These are phyloP conservation scores for Polyodon spathula DNA, from an alignment of 2,113 vertebrate genomes.

Conservation along the genomic window DNA sequence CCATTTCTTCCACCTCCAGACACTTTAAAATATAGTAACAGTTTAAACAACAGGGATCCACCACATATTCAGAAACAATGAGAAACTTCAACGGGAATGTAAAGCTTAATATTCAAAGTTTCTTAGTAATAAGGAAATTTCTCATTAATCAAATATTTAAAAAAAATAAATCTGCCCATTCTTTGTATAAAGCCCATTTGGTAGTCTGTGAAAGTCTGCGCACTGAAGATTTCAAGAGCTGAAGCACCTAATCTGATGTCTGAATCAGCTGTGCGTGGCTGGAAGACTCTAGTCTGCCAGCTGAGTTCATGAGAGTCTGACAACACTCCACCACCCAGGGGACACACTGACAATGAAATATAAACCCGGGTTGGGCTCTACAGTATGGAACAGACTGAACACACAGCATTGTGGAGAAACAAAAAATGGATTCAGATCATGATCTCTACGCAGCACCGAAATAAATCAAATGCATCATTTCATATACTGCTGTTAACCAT, in stretches of 20 bases:
- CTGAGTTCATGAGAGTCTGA: slow-evolving; percentile 1
- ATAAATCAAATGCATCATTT: neutral
- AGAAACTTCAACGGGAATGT: no score
- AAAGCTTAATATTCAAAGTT: no score
- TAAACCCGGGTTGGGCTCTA: neutral
- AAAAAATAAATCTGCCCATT: neutral
- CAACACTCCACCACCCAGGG: neutral
- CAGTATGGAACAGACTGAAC: neutral
- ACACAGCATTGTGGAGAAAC: slow-evolving; percentile 4
- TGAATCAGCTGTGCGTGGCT: slow-evolving; percentile 3
- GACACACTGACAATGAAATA: neutral
- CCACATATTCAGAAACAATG: no score
- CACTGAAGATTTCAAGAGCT: neutral
- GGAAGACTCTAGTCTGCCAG: neutral
- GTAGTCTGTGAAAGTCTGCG: neutral
- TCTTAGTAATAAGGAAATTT: neutral
- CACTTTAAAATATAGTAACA: no score
- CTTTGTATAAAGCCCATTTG: neutral
- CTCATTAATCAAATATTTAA: neutral
- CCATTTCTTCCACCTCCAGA: no score
- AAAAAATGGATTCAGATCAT: slow-evolving; percentile 5
- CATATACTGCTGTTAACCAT: neutral
- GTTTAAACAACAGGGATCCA: no score
- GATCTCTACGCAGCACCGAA: slow-evolving; percentile 10
- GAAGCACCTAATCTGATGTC: neutral